Percentiles rank a stretch among this genome's conserved stretches.
These are phyloP conservation scores for Melieria omissa DNA, from an alignment of 2,888 invertebrate species.

Conservation along the genomic window DNA sequence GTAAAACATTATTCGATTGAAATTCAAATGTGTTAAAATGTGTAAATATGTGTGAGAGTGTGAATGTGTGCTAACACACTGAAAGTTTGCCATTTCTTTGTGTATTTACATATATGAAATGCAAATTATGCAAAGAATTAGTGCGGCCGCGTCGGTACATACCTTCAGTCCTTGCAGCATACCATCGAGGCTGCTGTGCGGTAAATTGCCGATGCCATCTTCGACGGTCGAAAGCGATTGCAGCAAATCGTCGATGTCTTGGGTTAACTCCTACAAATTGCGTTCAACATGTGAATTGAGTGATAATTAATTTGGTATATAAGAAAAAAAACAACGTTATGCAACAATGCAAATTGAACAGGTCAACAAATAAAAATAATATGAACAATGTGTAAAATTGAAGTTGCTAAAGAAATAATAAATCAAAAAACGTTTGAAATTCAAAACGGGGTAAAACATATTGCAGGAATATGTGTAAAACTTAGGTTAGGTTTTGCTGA, in stretches of 20 bases:
- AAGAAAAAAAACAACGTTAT: background rate
- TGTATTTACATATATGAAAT: background rate
- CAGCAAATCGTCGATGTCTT: conserved; percentile 78
- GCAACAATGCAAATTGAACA: background rate
- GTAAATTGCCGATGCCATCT: conserved; percentile 75
- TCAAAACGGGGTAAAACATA: background rate
- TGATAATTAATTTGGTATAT: conserved; percentile 6
- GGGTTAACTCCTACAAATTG: conserved; percentile 70
- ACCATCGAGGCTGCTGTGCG: conserved; percentile 76
- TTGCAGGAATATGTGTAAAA: no score
- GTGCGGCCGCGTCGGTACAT: conserved; percentile 55
- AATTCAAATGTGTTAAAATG: background rate
- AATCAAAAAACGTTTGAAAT: background rate
- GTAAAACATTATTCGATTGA: background rate
- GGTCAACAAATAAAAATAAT: background rate
- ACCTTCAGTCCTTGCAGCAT: conserved; percentile 81
- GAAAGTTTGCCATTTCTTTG: background rate
- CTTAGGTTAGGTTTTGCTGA: no score
- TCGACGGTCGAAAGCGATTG: conserved; percentile 76
- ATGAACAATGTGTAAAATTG: background rate
- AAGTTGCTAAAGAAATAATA: background rate
- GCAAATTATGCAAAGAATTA: background rate
- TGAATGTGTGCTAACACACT: background rate
- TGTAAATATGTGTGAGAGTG: background rate
- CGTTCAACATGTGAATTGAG: conserved; percentile 25